Percentiles rank a stretch among this genome's conserved stretches.
Conservation (phyloP, 2,113 vertebrate genomes). For the Hippocampus abdominalis region DNA sequence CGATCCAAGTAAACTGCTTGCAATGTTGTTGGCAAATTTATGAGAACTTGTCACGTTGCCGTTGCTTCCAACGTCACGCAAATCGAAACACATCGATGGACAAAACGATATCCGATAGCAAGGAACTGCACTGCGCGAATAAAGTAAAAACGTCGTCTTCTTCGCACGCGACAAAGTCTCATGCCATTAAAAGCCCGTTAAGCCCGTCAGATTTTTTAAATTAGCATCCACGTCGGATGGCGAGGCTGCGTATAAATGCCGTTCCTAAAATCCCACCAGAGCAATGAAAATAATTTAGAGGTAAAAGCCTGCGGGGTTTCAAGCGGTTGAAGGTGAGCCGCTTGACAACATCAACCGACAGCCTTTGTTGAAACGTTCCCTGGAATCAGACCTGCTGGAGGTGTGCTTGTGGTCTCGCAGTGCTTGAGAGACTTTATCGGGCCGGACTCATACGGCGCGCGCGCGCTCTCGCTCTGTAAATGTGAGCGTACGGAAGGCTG, state of each 20-base stretch:
- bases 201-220: not conserved
- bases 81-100: too few species aligned
- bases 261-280: not conserved
- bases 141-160: not conserved
- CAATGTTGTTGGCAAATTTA: too few species aligned
- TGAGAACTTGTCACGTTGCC: too few species aligned
- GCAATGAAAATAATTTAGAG: not conserved
- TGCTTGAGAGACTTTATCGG: slow-evolving; percentile 8
- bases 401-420: slow-evolving; percentile 18
- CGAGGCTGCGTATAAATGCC: not conserved
- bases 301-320: slow-evolving; percentile 14
- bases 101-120: too few species aligned
- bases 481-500: slow-evolving; percentile 22
- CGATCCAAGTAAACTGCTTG: too few species aligned
- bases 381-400: slow-evolving; percentile 16
- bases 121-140: not conserved
- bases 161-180: not conserved
- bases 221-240: not conserved
- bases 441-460: slow-evolving; percentile 45
- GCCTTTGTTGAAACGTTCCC: slow-evolving; percentile 1
- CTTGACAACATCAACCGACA: not conserved
- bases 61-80: too few species aligned
- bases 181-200: not conserved
- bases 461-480: slow-evolving; percentile 24
- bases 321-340: slow-evolving; percentile 4